Evolutionary conservation across 2,888 invertebrate species (phyloP), one percentile per base, ranked within the genome.

Genomic region (Cosmia trapezina): DNA sequence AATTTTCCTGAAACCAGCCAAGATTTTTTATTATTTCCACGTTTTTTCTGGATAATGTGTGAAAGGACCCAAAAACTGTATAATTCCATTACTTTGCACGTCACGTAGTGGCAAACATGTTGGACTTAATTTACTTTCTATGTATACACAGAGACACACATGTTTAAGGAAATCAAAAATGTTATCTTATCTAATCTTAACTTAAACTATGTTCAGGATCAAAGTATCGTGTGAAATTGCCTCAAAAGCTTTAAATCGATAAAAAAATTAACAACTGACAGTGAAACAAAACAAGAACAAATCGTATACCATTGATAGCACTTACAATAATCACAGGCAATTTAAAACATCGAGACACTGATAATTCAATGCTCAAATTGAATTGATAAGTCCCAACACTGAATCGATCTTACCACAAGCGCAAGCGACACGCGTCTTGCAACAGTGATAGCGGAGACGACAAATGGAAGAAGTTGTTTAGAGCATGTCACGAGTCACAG

Each of bases 301-400:
- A 68, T 73, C 51, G 53, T 67, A 68, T 47, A 63, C 51, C 45
- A 72, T 65, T 76, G 71, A 65, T 22, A 59, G 51, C 73, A 73
- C 77, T 80, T 82, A 82, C 67, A 54, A 47, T 82, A 81, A 82
- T 82, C 80, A 70, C 70, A 41, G 28, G 70, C 45, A 73, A 81
- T 81, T 82, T 62, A 70, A 70, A 78, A 78, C 60, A 70, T 47
- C 47, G 51, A 60, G 78, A 61, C 73, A 67, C 73, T 72, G 78
- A 79, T 83, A 68, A 78, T 75, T 79, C 72, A 72, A 80, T 33
- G 57, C 45, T 79, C 64, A 67, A 80, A 71, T 76, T 67, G 59
- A 57, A 78, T 72, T 75, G 65, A 85, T 85, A 78, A 76, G 49
- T 76, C 51, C 43, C 47, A 62, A 59, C 63, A 61, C 37, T 62